These are phyloP conservation scores for Adelosebastes latens DNA, from an alignment of 2,797 vertebrate species.

Conservation along the genomic window DNA sequence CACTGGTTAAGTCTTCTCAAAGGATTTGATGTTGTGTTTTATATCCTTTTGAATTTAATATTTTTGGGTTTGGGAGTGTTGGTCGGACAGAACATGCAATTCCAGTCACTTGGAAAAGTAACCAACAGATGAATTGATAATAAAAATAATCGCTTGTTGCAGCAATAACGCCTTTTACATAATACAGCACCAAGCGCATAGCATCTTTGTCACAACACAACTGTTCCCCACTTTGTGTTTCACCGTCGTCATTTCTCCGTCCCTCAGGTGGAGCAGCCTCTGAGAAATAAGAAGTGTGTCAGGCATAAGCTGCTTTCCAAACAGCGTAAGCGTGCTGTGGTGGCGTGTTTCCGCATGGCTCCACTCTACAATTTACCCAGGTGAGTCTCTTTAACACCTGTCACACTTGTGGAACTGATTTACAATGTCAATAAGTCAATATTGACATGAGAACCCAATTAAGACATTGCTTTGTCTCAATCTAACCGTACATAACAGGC, in stretches of 20 bases:
- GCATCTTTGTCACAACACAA: not conserved
- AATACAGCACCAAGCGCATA: not conserved
- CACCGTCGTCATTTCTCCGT: not conserved
- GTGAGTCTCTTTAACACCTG: slow-evolving; percentile 67
- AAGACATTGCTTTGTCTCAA: slow-evolving; percentile 27
- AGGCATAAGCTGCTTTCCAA: slow-evolving; percentile 96
- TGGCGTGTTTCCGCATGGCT: slow-evolving; percentile 99
- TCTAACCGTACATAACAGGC: slow-evolving; percentile 58
- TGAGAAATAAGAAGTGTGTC: slow-evolving; percentile 95
- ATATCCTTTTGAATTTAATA: not conserved
- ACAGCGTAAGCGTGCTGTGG: slow-evolving; percentile 96
- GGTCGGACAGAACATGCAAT: not conserved
- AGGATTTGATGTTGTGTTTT: not conserved
- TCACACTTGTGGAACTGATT: not conserved
- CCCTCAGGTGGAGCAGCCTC: slow-evolving; percentile 93
- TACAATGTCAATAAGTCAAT: slow-evolving; percentile 29
- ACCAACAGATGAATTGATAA: not conserved
- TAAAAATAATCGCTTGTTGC: not conserved
- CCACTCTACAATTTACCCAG: slow-evolving; percentile 97
- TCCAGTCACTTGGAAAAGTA: not conserved
- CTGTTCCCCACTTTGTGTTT: not conserved
- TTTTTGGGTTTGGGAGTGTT: not conserved
- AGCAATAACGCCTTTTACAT: not conserved
- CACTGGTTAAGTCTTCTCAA: not conserved
- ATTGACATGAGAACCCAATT: slow-evolving; percentile 27